These are phyloP conservation scores for Guaruba guarouba DNA, from an alignment of 2,113 vertebrate genomes.

Conservation along the genomic window DNA sequence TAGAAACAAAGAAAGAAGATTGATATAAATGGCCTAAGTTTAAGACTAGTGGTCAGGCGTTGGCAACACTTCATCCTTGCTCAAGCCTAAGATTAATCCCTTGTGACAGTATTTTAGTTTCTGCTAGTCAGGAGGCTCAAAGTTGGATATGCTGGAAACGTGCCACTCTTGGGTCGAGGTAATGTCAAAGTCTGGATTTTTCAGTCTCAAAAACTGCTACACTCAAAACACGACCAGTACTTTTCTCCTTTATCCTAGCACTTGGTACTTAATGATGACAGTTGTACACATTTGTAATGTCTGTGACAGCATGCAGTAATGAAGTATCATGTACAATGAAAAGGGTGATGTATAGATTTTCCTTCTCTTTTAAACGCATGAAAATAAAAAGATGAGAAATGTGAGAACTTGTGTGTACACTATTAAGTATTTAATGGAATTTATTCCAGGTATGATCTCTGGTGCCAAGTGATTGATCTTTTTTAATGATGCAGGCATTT, in stretches of 20 bases:
- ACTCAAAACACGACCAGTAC: background rate
- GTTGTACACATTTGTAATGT: background rate
- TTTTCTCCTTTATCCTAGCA: background rate
- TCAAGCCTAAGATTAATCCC: background rate
- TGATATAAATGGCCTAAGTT: background rate
- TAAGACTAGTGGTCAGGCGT: background rate
- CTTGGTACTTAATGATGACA: background rate
- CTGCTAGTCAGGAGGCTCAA: background rate
- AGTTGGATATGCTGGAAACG: background rate
- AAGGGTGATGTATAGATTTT: background rate
- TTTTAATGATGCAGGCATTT: background rate
- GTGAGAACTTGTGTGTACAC: background rate
- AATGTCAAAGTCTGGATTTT: background rate
- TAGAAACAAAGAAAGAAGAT: background rate
- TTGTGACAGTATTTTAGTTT: background rate
- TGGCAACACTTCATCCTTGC: background rate
- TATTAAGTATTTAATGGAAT: background rate
- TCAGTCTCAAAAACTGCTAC: background rate
- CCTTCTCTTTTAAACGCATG: background rate
- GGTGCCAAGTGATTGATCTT: background rate
- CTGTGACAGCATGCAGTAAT: background rate
- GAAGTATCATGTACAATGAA: background rate
- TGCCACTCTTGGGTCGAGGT: background rate
- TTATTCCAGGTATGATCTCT: background rate
- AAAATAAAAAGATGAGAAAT: background rate